Base-by-base conservation (phyloP, 2,888 invertebrate species). In the Pimpla rufipes region DNA sequence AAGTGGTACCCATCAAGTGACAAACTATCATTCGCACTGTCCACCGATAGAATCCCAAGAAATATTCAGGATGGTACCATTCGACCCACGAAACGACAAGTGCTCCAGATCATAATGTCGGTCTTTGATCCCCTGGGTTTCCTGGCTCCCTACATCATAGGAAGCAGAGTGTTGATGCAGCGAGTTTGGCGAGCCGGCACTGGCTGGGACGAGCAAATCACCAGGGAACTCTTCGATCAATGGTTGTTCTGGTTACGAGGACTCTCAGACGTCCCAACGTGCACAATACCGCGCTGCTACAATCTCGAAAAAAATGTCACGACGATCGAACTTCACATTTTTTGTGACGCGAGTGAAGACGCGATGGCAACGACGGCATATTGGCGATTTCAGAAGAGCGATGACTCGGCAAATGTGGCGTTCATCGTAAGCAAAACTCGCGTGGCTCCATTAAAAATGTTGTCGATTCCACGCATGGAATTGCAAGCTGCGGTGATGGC, bases 71-170 rank as follows among this genome's bases (percentile, higher is more conserved):
- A 5, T 29, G 29, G 29, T 3, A 29, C 29, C 29, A 5, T 5
- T 3, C 29, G 29, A 62, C 85, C 87, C 0, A 88, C 85, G 0
- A 88, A 86, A 18, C 52, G 85, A 2, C 79, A 86, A 62, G 55
- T 86, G 55, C 74, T 88, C 6, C 74, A 85, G 2, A 66, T 85
- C 0, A 83, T 88, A 4, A 90, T 88, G 90, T 90, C 88, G 0
- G 62, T 90, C 0, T 92, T 88, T 67, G 90, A 92, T 55, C 91
- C 91, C 0, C 55, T 90, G 0, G 90, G 90, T 2, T 73, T 90
- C 0, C 75, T 90, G 1, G 74, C 80, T 0, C 87, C 88, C 0
- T 86, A 88, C 4, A 78, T 86, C 0, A 71, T 89, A 0, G 57
- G 83, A 13, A 76, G 85, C 4, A 86, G 87, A 82, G 85, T 89